Evolutionary conservation across 2,797 vertebrate genomes (phyloP).

Genomic region (Tadarida brasiliensis): DNA sequence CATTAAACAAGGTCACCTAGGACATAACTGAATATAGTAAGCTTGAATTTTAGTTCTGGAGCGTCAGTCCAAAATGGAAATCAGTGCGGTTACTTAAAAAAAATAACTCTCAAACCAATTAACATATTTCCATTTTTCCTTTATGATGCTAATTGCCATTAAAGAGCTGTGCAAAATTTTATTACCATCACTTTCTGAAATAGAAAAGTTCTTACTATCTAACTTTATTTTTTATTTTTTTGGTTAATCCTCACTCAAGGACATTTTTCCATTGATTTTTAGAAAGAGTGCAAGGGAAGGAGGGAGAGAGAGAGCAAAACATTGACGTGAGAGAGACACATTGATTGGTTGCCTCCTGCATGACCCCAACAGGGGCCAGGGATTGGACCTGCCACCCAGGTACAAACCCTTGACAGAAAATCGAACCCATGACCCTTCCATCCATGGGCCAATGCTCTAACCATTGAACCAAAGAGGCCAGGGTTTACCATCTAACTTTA

Average conservation of each 20-base stretch:
- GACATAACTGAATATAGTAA: conserved; percentile 16
- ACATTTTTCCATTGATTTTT: too few relatives aligned
- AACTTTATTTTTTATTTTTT: neutral
- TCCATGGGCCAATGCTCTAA: too few relatives aligned
- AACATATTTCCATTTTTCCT: conserved; percentile 53
- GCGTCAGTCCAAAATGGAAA: conserved; percentile 58
- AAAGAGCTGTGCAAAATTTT: conserved; percentile 41
- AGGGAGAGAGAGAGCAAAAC: too few relatives aligned
- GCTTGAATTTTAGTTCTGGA: conserved; percentile 57
- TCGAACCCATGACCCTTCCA: too few relatives aligned
- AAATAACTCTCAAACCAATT: conserved; percentile 56
- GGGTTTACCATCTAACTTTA: conserved; percentile 13
- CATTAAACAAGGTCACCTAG: conserved; percentile 62
- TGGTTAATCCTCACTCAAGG: too few relatives aligned
- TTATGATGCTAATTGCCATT: conserved; percentile 69
- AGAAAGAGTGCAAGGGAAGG: too few relatives aligned
- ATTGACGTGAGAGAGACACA: too few relatives aligned
- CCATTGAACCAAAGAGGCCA: too few relatives aligned
- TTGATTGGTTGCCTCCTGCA: too few relatives aligned
- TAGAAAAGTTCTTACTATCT: neutral
- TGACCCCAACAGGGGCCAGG: too few relatives aligned
- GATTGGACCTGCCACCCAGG: too few relatives aligned
- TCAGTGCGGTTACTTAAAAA: conserved; percentile 20
- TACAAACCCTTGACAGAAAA: too few relatives aligned
- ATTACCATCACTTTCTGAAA: conserved; percentile 42